Conservation (phyloP, 2,797 vertebrate species). For the Hybognathus amarus region DNA sequence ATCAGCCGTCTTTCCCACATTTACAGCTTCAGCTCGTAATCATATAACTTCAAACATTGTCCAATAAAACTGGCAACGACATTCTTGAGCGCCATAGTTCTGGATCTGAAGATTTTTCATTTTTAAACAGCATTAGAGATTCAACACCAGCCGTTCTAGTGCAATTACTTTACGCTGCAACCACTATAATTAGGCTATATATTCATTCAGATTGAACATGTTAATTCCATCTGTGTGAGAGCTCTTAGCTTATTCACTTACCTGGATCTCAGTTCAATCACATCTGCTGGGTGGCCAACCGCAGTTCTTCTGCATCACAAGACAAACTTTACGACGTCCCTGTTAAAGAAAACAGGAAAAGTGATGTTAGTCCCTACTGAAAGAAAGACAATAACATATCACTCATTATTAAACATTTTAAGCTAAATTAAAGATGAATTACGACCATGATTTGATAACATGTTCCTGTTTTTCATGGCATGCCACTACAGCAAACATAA, state of each 20-base stretch:
- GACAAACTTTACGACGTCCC: not conserved
- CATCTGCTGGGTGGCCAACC: conserved; percentile 7
- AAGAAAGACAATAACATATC: not conserved
- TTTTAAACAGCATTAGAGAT: conserved; percentile 58
- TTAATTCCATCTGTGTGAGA: conserved; percentile 65
- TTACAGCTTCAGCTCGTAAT: conserved; percentile 35
- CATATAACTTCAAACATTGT: conserved; percentile 33
- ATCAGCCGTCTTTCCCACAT: conserved; percentile 27
- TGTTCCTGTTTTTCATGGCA: conserved; percentile 35
- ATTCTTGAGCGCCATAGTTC: conserved; percentile 60
- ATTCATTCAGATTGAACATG: conserved; percentile 68
- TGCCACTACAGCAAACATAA: conserved; percentile 12
- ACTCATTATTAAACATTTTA: conserved; percentile 27
- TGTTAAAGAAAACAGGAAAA: conserved; percentile 17
- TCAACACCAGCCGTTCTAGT: conserved; percentile 59
- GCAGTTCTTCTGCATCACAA: not conserved
- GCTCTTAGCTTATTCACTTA: conserved; percentile 37
- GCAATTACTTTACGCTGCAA: conserved; percentile 69
- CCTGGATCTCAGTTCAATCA: conserved; percentile 13
- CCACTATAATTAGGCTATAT: conserved; percentile 71
- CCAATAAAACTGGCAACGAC: conserved; percentile 53
- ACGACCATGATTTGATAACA: conserved; percentile 32
- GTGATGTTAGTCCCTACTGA: not conserved
- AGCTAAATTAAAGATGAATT: conserved; percentile 37
- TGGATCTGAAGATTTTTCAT: conserved; percentile 62